Evolutionary conservation across 1,140 invertebrate species (phyloP).

Genomic region (Zaprionus camerounensis): DNA sequence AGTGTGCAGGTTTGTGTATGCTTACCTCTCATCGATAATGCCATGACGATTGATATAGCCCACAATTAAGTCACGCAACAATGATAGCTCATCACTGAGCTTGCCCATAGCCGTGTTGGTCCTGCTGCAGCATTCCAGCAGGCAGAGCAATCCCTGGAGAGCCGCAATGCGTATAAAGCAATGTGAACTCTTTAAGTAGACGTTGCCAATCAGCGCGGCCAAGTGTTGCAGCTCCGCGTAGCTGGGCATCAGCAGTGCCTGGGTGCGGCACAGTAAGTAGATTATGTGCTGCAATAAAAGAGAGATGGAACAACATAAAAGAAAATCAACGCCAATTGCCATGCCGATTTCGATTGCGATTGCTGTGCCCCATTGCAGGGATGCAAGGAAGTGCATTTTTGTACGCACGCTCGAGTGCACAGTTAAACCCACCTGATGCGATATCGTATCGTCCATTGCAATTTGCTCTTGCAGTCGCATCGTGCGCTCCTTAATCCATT

Average conservation of each 20-base stretch:
- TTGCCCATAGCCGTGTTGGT: slow-evolving; percentile 86
- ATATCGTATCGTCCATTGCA: slow-evolving; percentile 83
- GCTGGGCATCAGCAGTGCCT: slow-evolving; percentile 79
- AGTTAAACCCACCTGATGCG: slow-evolving; percentile 71
- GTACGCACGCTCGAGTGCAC: neutral
- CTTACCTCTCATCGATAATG: slow-evolving; percentile 85
- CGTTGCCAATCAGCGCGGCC: slow-evolving; percentile 85
- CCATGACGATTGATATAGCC: slow-evolving; percentile 90
- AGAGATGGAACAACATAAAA: slow-evolving; percentile 10
- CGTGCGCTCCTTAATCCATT: slow-evolving; percentile 80
- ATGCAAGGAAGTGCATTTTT: neutral
- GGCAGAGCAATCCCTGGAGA: slow-evolving; percentile 90
- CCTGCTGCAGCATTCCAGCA: slow-evolving; percentile 88
- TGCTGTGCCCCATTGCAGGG: neutral
- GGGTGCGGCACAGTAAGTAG: slow-evolving; percentile 82
- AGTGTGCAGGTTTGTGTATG: slow-evolving; percentile 4
- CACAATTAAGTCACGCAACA: slow-evolving; percentile 87
- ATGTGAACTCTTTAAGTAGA: slow-evolving; percentile 85
- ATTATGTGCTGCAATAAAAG: slow-evolving; percentile 70
- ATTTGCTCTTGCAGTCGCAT: slow-evolving; percentile 78
- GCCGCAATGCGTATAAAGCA: slow-evolving; percentile 88
- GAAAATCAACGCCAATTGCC: slow-evolving; percentile 8
- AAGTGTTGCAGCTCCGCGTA: slow-evolving; percentile 71
- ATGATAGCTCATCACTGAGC: slow-evolving; percentile 86
- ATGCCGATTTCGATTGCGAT: neutral